Conservation (phyloP, 2,797 vertebrate species). For the Apogon talboti region DNA sequence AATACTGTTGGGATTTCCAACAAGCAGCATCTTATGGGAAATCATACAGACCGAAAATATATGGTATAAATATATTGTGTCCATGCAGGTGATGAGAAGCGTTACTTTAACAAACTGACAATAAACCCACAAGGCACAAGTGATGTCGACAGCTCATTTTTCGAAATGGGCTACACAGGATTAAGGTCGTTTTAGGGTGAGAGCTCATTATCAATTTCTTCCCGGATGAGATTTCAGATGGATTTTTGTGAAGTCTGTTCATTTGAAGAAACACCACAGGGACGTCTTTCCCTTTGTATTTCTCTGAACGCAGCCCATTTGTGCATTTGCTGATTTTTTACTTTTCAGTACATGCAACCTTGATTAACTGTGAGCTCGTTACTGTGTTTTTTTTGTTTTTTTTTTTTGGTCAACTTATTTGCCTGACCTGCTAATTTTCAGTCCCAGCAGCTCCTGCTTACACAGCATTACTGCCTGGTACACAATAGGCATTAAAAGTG, state of each 20-base stretch:
- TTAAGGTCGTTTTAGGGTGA: conserved; percentile 42
- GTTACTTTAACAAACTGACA: conserved; percentile 21
- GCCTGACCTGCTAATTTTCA: conserved; percentile 35
- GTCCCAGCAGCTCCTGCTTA: conserved; percentile 15
- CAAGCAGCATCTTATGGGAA: conserved; percentile 24
- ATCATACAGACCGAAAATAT: conserved; percentile 20
- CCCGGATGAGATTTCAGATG: conserved; percentile 46
- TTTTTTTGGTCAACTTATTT: conserved; percentile 38
- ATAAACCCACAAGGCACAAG: conserved; percentile 22
- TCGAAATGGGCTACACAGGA: conserved; percentile 41
- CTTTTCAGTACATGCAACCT: conserved; percentile 45
- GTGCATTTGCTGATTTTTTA: conserved; percentile 50
- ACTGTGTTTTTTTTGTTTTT: conserved; percentile 3
- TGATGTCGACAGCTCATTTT: conserved; percentile 37
- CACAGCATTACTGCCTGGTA: conserved; percentile 13
- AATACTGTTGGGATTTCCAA: conserved; percentile 45
- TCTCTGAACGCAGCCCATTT: conserved; percentile 47
- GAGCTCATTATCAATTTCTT: conserved; percentile 53
- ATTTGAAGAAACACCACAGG: conserved; percentile 27
- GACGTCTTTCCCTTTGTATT: conserved; percentile 41
- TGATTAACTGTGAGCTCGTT: conserved; percentile 25
- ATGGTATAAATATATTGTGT: conserved; percentile 5
- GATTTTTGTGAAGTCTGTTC: conserved; percentile 45
- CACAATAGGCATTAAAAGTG: conserved; percentile 25
- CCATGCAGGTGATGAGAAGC: conserved; percentile 21